These are phyloP conservation scores for Pseudomyrmex dendroicus DNA, from an alignment of 1,140 invertebrate genomes.

Conservation along the genomic window DNA sequence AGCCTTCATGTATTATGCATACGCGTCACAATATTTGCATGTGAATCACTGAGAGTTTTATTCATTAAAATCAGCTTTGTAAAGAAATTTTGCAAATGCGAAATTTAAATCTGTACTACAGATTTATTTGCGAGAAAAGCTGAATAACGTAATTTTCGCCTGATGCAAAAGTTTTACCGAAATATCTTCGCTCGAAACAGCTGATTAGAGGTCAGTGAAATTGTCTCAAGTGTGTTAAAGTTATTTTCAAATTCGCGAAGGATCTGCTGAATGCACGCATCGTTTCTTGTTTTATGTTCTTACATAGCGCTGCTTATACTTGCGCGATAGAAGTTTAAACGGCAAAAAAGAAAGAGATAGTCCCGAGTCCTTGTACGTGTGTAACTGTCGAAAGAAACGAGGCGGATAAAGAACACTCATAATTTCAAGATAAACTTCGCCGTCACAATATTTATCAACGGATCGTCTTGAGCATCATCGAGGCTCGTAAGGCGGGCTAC, in stretches of 20 bases:
- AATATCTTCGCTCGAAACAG: too few species aligned
- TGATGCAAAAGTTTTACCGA: too few species aligned
- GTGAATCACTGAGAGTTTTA: slow-evolving; percentile 13
- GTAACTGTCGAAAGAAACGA: not conserved
- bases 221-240: slow-evolving; percentile 1
- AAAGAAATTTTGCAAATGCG: not conserved
- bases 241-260: slow-evolving; percentile 12
- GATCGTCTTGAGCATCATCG: slow-evolving; percentile 44
- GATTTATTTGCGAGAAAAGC: not conserved
- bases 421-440: slow-evolving; percentile 22
- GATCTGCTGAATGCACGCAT: too few species aligned
- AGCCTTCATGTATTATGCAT: slow-evolving; percentile 30
- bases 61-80: slow-evolving; percentile 2
- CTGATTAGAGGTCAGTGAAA: slow-evolving; percentile 11
- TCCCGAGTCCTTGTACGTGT: not conserved
- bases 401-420: slow-evolving; percentile 16
- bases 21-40: not conserved
- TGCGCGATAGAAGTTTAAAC: not conserved
- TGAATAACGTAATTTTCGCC: slow-evolving; percentile 23
- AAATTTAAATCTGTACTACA: not conserved
- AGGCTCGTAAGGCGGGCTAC: slow-evolving; percentile 7
- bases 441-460: slow-evolving; percentile 52
- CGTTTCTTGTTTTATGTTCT: not conserved
- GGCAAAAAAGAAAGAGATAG: not conserved
- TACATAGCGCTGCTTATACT: not conserved